A percentile compares a stretch with the other conserved stretches of the same genome.
Evolutionary conservation across 2,888 invertebrate species (phyloP).

Genomic region (Lamproptera curius): DNA sequence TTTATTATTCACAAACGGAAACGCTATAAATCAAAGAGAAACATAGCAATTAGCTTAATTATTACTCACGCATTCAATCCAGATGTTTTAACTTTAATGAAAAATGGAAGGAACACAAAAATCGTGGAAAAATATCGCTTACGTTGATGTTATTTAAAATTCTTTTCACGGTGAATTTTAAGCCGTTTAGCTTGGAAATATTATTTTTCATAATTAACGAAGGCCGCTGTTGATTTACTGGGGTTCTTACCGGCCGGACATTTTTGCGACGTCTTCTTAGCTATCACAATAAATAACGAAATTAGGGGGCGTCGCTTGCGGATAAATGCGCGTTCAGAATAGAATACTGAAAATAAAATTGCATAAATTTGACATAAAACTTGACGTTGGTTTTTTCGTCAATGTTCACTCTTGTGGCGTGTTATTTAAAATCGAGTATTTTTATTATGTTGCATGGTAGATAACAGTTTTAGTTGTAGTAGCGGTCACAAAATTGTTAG

Average conservation of each 20-base stretch:
- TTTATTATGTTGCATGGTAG: too few species aligned
- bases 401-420: too few species aligned
- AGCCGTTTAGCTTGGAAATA: conserved; percentile 46
- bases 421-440: too few species aligned
- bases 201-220: conserved; percentile 65
- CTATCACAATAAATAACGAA: conserved; percentile 52
- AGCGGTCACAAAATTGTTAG: too few species aligned
- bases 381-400: too few species aligned
- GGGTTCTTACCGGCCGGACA: conserved; percentile 38
- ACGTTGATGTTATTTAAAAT: conserved; percentile 42
- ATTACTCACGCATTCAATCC: not conserved
- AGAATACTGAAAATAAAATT: conserved; percentile 16
- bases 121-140: conserved; percentile 6
- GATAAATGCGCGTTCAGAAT: conserved; percentile 30
- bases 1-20: too few species aligned
- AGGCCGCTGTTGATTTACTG: conserved; percentile 51
- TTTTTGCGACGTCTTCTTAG: conserved; percentile 44
- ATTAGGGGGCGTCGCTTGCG: conserved; percentile 39
- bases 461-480: too few species aligned
- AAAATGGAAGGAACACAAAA: too few species aligned
- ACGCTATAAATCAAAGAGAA: not conserved
- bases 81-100: conserved; percentile 35
- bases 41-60: not conserved
- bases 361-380: too few species aligned
- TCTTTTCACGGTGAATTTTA: conserved; percentile 45